Base-by-base conservation (phyloP, 2,113 vertebrate genomes). In the Tetrax tetrax region DNA sequence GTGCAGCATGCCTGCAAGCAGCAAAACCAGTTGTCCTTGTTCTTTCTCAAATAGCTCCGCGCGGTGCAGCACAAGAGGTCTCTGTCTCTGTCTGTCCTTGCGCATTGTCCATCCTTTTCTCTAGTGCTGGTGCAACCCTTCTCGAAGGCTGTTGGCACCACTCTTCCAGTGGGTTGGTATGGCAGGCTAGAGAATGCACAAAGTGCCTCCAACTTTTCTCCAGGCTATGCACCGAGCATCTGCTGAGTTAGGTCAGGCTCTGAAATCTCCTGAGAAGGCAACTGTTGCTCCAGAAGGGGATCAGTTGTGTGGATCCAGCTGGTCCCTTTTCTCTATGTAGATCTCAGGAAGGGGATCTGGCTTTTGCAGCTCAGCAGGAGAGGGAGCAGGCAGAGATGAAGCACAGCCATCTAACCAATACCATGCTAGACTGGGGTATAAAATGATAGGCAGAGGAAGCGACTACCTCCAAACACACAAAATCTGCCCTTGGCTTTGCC, bases 121-220 rank as follows among this genome's bases (percentile, higher is more conserved):
- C 84, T 45, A 50, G 64, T 14, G 88, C 80, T 37, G 87, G 75
- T 37, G 79, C 2, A 0, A 60, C 61, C 77, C 89, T 66, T 48
- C 66, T 23, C 18, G 1, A 7, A 83, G 64, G 92, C 76, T 22
- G 27, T 48, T 1, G 17, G 82, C 76, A 85, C 75, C 76, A 4
- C n/a, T 6, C 38, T 47, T 57, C 79, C 74, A 63, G 78, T 6
- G 14, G 76, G 66, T 56, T 68, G 70, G 68, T 70, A 25, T 24
- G 66, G 89, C 86, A 69, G 84, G 94, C 87, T 82, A 93, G 53
- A 94, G 93, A 95, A 96, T 4, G 93, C 94, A 94, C 92, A 93
- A 96, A 97, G 96, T 96, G 95, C 96, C 96, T 97, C 96, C 95
- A 89, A 80, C 89, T 92, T 85, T 93, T 84, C 93, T 95, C 93